These are phyloP conservation scores for Periplaneta americana DNA, from an alignment of 1,140 invertebrate species.

Conservation along the genomic window DNA sequence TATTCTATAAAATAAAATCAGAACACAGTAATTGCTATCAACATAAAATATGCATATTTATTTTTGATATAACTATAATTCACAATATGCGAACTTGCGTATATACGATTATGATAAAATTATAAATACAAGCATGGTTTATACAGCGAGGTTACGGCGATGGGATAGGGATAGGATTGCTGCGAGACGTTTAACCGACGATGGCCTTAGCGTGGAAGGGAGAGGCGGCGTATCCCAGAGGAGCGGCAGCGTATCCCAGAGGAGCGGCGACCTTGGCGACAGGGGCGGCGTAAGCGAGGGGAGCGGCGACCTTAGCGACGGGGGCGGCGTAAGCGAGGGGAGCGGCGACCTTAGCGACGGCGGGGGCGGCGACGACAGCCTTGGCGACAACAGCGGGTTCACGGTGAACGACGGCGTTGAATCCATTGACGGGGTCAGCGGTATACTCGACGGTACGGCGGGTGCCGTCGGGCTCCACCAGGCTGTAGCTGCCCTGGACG, in stretches of 20 bases:
- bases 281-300: constrained; percentile 6
- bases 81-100: constrained; percentile 5
- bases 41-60: not conserved
- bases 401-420: constrained; percentile 27
- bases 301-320: constrained; percentile 1
- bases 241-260: not conserved
- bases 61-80: not conserved
- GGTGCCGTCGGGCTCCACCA: constrained; percentile 27
- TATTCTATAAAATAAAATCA: no score
- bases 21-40: not conserved
- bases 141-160: constrained; percentile 1
- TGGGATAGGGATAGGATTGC: not conserved
- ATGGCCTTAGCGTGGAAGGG: not conserved
- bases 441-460: constrained; percentile 28
- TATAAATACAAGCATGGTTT: constrained; percentile 7
- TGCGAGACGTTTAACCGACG: constrained; percentile 4
- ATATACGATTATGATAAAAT: not conserved
- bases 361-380: constrained; percentile 4
- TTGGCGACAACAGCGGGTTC: constrained; percentile 18
- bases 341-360: not conserved
- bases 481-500: constrained; percentile 22
- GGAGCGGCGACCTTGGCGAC: not conserved
- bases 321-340: not conserved
- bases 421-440: constrained; percentile 30
- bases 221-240: not conserved